These are phyloP conservation scores for Emesis furor DNA, from an alignment of 2,888 invertebrate genomes.

Conservation along the genomic window DNA sequence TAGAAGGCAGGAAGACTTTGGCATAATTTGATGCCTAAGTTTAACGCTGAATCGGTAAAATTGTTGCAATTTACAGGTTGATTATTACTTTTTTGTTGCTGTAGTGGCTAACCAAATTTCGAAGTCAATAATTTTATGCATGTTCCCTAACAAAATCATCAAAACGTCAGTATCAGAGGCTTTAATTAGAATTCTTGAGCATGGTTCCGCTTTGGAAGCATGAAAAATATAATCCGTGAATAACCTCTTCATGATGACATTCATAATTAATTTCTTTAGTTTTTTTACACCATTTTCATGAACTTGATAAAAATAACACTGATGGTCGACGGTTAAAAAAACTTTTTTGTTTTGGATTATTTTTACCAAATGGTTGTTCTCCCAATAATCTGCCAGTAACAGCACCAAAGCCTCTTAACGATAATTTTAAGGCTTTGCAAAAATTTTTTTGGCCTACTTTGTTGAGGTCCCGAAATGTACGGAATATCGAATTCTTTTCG, in stretches of 20 bases:
- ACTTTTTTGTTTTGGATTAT: too few species aligned
- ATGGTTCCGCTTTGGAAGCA: constrained; percentile 63
- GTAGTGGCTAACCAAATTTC: too few species aligned
- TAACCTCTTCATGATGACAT: constrained; percentile 43
- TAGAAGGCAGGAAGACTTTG: too few species aligned
- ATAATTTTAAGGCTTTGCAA: constrained; percentile 63
- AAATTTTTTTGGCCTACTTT: constrained; percentile 47
- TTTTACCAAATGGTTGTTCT: constrained; percentile 40
- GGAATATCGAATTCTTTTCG: constrained; percentile 62
- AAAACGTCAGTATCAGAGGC: constrained; percentile 72
- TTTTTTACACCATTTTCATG: constrained; percentile 50
- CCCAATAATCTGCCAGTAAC: constrained; percentile 62
- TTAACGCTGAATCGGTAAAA: too few species aligned
- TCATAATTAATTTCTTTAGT: constrained; percentile 61
- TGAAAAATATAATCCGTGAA: constrained; percentile 70
- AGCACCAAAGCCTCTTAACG: constrained; percentile 67
- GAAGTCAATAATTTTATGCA: too few species aligned
- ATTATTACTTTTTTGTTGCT: too few species aligned
- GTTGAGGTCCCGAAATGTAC: constrained; percentile 74
- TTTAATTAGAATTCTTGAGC: constrained; percentile 69
- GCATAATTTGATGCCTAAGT: too few species aligned
- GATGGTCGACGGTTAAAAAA: constrained; percentile 45
- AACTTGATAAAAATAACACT: constrained; percentile 51
- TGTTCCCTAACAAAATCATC: constrained; percentile 57
- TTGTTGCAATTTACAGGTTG: too few species aligned